Conservation (phyloP, 92 coral and sea anemone genomes). For the Phymanthus crucifer region DNA sequence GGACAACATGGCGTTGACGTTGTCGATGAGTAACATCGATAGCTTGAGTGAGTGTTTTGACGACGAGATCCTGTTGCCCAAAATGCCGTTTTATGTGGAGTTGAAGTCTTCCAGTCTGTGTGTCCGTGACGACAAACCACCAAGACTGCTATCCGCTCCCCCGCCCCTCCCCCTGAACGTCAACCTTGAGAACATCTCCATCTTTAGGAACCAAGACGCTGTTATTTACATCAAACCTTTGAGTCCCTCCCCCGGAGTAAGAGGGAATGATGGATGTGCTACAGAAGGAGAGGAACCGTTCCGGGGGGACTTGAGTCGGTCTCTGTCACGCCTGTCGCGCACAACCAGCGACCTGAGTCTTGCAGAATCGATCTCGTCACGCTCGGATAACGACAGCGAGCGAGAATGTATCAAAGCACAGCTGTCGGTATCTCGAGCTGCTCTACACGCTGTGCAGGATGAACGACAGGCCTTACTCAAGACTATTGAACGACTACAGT, state of each 20-base stretch:
- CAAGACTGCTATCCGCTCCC: constrained; percentile 77
- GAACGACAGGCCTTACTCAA: constrained; percentile 86
- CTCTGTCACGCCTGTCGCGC: constrained; percentile 65
- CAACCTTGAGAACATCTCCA: constrained; percentile 62
- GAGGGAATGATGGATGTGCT: constrained; percentile 17
- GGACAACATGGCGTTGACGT: constrained; percentile 52
- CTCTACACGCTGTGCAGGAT: constrained; percentile 70
- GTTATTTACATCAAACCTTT: constrained; percentile 59
- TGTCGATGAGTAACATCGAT: constrained; percentile 78
- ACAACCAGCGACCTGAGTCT: constrained; percentile 71
- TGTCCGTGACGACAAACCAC: constrained; percentile 77
- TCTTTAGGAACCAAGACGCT: constrained; percentile 70
- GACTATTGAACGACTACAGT: constrained; percentile 84
- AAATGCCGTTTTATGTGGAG: constrained; percentile 77
- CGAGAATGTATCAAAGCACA: constrained; percentile 79
- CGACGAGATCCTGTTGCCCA: constrained; percentile 79
- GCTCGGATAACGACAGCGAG: constrained; percentile 67
- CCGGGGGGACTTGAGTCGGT: constrained; percentile 28
- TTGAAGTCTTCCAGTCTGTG: constrained; percentile 66
- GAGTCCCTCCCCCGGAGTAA: constrained; percentile 24
- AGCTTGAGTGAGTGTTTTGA: constrained; percentile 87
- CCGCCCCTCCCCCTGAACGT: constrained; percentile 83
- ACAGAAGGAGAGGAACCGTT: constrained; percentile 20
- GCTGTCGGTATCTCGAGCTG: constrained; percentile 82
- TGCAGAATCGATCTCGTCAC: constrained; percentile 67